phyloP scores from a whole-genome alignment of 1,140 invertebrate genomes.

The Drosophila insularis region DNA sequence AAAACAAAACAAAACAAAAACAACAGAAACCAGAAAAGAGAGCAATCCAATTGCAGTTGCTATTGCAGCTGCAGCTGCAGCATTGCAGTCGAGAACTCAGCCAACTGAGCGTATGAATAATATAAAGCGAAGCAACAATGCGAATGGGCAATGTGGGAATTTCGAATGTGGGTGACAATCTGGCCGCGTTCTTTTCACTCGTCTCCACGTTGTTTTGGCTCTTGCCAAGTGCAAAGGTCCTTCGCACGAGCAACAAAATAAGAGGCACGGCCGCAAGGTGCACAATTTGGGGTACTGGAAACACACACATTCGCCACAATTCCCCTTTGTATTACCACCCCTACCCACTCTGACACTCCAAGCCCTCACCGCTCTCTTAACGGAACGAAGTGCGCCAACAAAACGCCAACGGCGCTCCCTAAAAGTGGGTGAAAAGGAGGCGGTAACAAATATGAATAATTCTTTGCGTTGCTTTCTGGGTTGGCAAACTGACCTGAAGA shows the following conservation, averaged over 20 bases:
- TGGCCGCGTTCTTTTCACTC: conserved; percentile 31
- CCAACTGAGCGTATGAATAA: conserved; percentile 62
- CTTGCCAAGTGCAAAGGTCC: conserved; percentile 29
- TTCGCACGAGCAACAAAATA: conserved; percentile 11
- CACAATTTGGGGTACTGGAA: background rate
- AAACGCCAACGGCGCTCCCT: conserved; percentile 17
- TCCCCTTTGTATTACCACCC: background rate
- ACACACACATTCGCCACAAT: conserved; percentile 30
- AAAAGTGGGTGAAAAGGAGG: conserved; percentile 8
- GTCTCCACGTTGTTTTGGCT: background rate
- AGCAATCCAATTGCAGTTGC: conserved; percentile 8
- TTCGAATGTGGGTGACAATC: conserved; percentile 47
- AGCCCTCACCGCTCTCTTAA: background rate
- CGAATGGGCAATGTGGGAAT: conserved; percentile 30
- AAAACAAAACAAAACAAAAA: background rate
- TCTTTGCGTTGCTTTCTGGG: conserved; percentile 22
- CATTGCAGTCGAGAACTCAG: conserved; percentile 18
- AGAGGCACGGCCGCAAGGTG: conserved; percentile 29
- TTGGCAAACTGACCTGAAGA: conserved; percentile 2
- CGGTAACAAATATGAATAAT: conserved; percentile 44
- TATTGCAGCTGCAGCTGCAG: conserved; percentile 1
- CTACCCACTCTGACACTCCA: too few relatives aligned
- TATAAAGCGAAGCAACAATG: conserved; percentile 57
- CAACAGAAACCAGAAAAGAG: conserved; percentile 22
- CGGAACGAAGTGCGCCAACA: conserved; percentile 4